These are phyloP conservation scores for Clistopyga incitator DNA, from an alignment of 2,888 invertebrate species.

Conservation along the genomic window DNA sequence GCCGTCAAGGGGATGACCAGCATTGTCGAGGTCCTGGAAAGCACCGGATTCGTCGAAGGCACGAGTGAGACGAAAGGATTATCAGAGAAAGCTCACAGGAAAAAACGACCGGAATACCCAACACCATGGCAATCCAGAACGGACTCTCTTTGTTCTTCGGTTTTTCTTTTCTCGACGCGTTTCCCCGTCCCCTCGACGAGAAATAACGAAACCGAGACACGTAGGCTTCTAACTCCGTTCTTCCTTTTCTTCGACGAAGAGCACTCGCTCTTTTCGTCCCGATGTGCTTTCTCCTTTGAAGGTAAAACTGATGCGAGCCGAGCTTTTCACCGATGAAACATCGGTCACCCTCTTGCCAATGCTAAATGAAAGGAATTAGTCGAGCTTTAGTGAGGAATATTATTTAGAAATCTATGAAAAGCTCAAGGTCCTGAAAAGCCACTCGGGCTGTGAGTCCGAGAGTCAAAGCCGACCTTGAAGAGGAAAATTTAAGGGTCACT, in stretches of 20 bases:
- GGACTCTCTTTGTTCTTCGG: conserved; percentile 75
- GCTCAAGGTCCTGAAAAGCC: conserved; percentile 6
- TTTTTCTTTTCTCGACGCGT: conserved; percentile 74
- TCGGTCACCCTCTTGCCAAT: conserved; percentile 61
- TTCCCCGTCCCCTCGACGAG: conserved; percentile 57
- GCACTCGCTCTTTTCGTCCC: conserved; percentile 39
- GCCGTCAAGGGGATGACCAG: conserved; percentile 62
- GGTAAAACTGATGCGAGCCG: not conserved
- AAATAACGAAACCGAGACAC: conserved; percentile 71
- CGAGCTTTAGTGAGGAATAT: conserved; percentile 21
- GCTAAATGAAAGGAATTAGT: conserved; percentile 24
- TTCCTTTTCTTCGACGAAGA: conserved; percentile 4
- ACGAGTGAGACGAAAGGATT: conserved; percentile 74
- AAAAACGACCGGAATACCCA: conserved; percentile 56
- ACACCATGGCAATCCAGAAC: conserved; percentile 61
- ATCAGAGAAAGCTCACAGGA: conserved; percentile 71
- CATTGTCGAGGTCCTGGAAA: not conserved
- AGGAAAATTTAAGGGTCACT: conserved; percentile 56
- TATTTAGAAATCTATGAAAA: conserved; percentile 36
- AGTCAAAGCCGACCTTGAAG: conserved; percentile 23
- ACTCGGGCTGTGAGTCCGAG: conserved; percentile 7
- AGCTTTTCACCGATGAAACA: conserved; percentile 48
- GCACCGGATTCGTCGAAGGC: conserved; percentile 56
- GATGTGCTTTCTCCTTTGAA: conserved; percentile 52
- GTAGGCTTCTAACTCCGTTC: conserved; percentile 59